These are phyloP conservation scores for Phataginus tricuspis DNA, from an alignment of 2,797 vertebrate species.

Conservation along the genomic window DNA sequence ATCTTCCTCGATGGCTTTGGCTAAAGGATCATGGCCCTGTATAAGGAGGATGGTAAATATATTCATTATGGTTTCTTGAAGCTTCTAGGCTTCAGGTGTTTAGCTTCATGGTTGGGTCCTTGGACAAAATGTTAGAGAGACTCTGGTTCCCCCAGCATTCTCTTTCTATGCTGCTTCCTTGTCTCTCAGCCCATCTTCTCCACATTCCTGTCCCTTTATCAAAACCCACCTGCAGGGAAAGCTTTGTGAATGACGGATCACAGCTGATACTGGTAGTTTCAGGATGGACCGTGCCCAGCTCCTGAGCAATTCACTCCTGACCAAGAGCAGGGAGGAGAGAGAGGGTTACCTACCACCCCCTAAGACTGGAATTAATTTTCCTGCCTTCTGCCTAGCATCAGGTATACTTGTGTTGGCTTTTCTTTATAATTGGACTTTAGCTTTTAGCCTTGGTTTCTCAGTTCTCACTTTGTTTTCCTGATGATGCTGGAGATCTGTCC, in stretches of 20 bases:
- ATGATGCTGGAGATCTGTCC: not conserved
- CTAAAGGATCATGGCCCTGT: not conserved
- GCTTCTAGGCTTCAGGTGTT: conserved; percentile 23
- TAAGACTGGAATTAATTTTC: not conserved
- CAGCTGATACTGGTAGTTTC: not conserved
- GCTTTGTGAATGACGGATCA: not conserved
- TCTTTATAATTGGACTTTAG: not conserved
- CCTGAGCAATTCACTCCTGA: not conserved
- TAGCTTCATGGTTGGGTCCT: not conserved
- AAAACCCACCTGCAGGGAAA: not conserved
- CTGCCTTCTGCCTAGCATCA: not conserved
- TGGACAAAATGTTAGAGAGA: not conserved
- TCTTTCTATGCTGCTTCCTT: not conserved
- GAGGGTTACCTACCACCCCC: not conserved
- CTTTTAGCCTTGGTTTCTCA: not conserved
- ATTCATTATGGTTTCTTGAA: not conserved
- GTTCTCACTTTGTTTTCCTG: not conserved
- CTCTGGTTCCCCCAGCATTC: not conserved
- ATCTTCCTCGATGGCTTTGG: not conserved
- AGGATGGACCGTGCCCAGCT: not conserved
- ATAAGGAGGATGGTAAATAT: not conserved
- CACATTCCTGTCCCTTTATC: not conserved
- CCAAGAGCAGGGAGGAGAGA: not conserved
- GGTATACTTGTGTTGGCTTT: not conserved
- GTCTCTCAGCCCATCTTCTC: not conserved